These are phyloP conservation scores for Hyperopisus bebe DNA, from an alignment of 2,113 vertebrate genomes.

Conservation along the genomic window DNA sequence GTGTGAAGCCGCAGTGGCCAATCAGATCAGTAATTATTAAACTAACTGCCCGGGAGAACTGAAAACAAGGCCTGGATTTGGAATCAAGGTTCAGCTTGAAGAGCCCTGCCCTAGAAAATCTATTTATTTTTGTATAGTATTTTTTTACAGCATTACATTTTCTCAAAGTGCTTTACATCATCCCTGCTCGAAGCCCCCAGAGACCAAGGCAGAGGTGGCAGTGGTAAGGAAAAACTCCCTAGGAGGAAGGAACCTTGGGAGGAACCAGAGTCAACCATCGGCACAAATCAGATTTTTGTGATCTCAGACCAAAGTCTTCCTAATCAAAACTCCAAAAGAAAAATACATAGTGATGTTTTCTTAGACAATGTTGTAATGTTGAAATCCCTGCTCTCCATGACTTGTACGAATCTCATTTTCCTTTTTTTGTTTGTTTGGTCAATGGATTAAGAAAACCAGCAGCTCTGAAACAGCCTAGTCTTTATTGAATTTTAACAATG, in stretches of 20 bases:
- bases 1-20: neutral
- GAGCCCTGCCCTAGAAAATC: neutral
- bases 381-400: neutral
- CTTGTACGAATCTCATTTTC: neutral
- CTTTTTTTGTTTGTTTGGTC: neutral
- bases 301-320: neutral
- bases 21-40: neutral
- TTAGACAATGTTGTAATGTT: neutral
- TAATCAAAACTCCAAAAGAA: neutral
- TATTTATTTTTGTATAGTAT: neutral
- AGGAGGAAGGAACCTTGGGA: neutral
- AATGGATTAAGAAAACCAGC: neutral
- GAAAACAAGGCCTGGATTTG: neutral
- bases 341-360: neutral
- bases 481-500: constrained; percentile 23
- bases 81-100: neutral
- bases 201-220: neutral
- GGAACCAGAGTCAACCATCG: neutral
- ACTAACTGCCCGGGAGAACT: neutral
- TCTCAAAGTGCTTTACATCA: neutral
- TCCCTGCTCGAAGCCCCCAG: neutral
- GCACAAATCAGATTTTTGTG: neutral
- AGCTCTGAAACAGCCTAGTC: neutral
- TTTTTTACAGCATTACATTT: neutral
- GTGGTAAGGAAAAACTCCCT: neutral